A percentile compares a stretch with the other conserved stretches of the same genome.
Conservation (phyloP, 2,888 invertebrate genomes). For the Antheraea assamensis region DNA sequence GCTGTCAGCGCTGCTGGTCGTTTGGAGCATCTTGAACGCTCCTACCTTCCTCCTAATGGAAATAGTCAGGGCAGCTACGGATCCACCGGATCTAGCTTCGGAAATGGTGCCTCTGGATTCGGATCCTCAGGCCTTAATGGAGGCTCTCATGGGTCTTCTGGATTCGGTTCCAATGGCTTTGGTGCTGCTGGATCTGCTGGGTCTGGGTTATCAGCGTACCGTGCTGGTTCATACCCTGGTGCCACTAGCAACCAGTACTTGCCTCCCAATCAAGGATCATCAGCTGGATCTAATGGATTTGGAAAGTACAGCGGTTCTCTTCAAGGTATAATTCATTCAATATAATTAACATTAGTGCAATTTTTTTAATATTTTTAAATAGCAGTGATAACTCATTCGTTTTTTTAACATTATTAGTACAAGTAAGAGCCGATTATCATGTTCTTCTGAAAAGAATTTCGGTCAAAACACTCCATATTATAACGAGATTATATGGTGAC, state of each 20-base stretch:
- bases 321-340: slow-evolving; percentile 29
- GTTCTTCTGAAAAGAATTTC: not conserved
- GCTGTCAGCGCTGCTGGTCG: slow-evolving; percentile 66
- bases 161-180: slow-evolving; percentile 35
- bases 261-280: slow-evolving; percentile 62
- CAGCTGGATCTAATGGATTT: slow-evolving; percentile 41
- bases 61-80: slow-evolving; percentile 25
- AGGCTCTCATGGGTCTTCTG: slow-evolving; percentile 22
- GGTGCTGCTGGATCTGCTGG: slow-evolving; percentile 29
- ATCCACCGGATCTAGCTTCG: slow-evolving; percentile 23
- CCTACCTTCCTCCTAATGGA: slow-evolving; percentile 63
- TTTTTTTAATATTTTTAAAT: not conserved
- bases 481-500: not conserved
- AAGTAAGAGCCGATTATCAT: not conserved
- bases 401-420: not conserved
- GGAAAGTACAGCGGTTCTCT: slow-evolving; percentile 36
- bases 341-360: not conserved
- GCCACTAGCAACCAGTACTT: slow-evolving; percentile 71
- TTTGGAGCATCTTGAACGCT: slow-evolving; percentile 68
- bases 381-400: not conserved
- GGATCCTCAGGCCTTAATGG: slow-evolving; percentile 28
- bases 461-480: not conserved
- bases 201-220: slow-evolving; percentile 29
- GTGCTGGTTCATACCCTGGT: slow-evolving; percentile 44
- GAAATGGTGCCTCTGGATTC: slow-evolving; percentile 27